These are phyloP conservation scores for Muntiacus reevesi DNA, from an alignment of 2,113 vertebrate species.

Conservation along the genomic window DNA sequence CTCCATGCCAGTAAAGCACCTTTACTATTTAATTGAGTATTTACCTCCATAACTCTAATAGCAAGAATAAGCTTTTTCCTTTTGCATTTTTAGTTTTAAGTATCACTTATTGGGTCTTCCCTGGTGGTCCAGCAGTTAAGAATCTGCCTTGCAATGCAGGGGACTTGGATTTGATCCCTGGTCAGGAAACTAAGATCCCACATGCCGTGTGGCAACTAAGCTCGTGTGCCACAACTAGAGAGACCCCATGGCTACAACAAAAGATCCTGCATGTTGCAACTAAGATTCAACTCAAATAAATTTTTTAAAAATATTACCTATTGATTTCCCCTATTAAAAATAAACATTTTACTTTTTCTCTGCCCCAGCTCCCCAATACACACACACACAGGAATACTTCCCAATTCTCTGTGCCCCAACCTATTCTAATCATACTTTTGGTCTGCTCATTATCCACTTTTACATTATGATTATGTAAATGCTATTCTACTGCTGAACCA, in stretches of 20 bases:
- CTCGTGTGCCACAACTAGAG: background rate
- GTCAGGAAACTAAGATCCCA: background rate
- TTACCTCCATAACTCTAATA: background rate
- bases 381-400: background rate
- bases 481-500: background rate
- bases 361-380: background rate
- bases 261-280: background rate
- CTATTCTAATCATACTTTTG: background rate
- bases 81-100: background rate
- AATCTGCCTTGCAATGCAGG: background rate
- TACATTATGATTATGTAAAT: background rate
- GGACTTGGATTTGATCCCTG: background rate
- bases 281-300: background rate
- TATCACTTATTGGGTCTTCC: background rate
- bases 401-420: background rate
- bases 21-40: background rate
- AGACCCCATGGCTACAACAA: background rate
- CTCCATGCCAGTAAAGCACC: background rate
- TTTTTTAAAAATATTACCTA: background rate
- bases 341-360: background rate
- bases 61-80: background rate
- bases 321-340: background rate
- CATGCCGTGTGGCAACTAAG: background rate
- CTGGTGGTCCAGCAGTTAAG: background rate
- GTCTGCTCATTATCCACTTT: background rate